Percentiles rank a stretch among this genome's conserved stretches.
Evolutionary conservation across 2,113 vertebrate species (phyloP).

Genomic region (Pelodiscus sinensis): DNA sequence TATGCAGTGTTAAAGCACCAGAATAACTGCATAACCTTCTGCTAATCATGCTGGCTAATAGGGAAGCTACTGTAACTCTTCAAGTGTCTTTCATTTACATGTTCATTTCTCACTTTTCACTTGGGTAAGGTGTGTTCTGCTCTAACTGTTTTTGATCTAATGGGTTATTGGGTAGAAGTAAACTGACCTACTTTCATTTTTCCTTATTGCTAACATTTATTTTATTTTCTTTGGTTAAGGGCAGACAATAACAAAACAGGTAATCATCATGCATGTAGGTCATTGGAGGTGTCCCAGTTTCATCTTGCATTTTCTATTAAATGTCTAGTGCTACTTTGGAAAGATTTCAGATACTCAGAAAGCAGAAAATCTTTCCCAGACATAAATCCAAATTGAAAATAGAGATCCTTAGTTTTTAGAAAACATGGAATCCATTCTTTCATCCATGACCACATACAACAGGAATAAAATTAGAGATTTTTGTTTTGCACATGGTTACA

Average conservation of each 20-base stretch:
- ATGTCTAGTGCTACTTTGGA: conserved; percentile 14
- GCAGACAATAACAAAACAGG: conserved; percentile 69
- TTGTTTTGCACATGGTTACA: not conserved
- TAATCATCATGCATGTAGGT: conserved; percentile 75
- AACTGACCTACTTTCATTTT: conserved; percentile 70
- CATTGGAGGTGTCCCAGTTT: conserved; percentile 62
- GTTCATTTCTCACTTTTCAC: conserved; percentile 58
- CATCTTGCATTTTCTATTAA: conserved; percentile 51
- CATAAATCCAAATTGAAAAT: conserved; percentile 44
- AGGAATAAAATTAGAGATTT: conserved; percentile 13
- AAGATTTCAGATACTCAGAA: conserved; percentile 60
- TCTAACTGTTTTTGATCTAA: conserved; percentile 58
- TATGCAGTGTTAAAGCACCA: not conserved
- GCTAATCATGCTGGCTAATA: conserved; percentile 54
- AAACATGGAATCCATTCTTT: not conserved
- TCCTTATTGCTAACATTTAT: conserved; percentile 57
- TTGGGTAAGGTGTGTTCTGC: conserved; percentile 31
- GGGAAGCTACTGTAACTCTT: conserved; percentile 28
- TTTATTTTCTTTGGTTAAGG: conserved; percentile 72
- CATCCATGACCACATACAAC: conserved; percentile 11
- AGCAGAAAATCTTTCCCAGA: not conserved
- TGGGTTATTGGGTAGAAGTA: conserved; percentile 1
- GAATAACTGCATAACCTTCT: conserved; percentile 45
- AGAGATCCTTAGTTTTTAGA: not conserved
- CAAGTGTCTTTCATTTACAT: conserved; percentile 54